Evolutionary conservation across 2,797 vertebrate species (phyloP).

Genomic region (Ataeniobius toweri): DNA sequence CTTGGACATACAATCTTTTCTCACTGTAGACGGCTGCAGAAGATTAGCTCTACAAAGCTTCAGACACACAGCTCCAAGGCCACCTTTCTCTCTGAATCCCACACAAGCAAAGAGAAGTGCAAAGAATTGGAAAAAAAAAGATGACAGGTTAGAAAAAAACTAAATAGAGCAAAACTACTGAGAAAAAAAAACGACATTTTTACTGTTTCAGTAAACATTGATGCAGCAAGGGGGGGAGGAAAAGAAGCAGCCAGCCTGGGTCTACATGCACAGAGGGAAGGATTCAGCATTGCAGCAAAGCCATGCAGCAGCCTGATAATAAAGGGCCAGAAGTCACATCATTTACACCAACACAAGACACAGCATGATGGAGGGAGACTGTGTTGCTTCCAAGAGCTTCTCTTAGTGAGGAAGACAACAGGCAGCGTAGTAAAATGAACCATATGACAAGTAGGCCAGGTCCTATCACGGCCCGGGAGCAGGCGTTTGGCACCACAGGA

Average conservation of each 20-base stretch:
- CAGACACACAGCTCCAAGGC: conserved; percentile 91
- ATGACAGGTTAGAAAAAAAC: conserved; percentile 8
- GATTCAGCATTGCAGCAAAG: conserved; percentile 54
- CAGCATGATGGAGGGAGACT: conserved; percentile 4
- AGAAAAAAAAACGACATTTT: background rate
- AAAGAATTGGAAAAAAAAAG: conserved; percentile 36
- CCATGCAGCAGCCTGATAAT: conserved; percentile 67
- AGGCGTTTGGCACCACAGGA: conserved; percentile 52
- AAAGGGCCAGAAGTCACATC: conserved; percentile 10
- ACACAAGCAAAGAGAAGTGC: conserved; percentile 53
- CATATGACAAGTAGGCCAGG: conserved; percentile 61
- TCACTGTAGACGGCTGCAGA: conserved; percentile 87
- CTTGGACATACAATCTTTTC: conserved; percentile 81
- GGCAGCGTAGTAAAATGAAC: conserved; percentile 31
- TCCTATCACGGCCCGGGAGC: conserved; percentile 47
- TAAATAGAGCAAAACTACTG: conserved; percentile 3
- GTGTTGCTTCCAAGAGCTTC: conserved; percentile 13
- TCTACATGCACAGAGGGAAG: conserved; percentile 59
- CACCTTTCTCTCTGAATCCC: conserved; percentile 90
- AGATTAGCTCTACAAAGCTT: conserved; percentile 89
- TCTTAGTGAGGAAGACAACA: conserved; percentile 17
- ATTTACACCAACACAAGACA: conserved; percentile 19
- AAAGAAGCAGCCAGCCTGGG: conserved; percentile 38
- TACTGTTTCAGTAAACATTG: conserved; percentile 6
- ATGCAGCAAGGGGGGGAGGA: conserved; percentile 13